These are phyloP conservation scores for Ceratina calcarata DNA, from an alignment of 1,140 invertebrate genomes.

Conservation along the genomic window DNA sequence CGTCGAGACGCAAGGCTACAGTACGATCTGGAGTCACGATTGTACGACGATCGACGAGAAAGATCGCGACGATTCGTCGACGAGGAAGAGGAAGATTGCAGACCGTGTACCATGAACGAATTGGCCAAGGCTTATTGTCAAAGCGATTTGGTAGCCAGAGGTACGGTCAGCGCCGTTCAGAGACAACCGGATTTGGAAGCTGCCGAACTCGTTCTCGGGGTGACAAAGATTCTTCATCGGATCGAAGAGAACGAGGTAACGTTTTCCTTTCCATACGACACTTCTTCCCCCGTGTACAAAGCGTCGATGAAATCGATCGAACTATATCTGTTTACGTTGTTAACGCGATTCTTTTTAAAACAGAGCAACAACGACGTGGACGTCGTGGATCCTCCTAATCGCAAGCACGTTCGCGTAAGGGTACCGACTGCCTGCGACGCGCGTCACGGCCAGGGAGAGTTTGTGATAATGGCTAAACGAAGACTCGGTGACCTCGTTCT, in stretches of 20 bases:
- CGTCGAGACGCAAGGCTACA: constrained; percentile 83
- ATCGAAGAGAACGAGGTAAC: constrained; percentile 76
- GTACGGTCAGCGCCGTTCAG: constrained; percentile 85
- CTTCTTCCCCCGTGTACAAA: no score
- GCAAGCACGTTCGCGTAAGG: constrained; percentile 77
- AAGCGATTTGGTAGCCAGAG: constrained; percentile 88
- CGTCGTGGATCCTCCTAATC: background rate
- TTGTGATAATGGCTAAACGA: constrained; percentile 89
- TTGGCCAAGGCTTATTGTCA: constrained; percentile 89
- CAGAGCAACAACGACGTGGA: constrained; percentile 71
- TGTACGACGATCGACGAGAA: constrained; percentile 30
- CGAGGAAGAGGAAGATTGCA: constrained; percentile 83
- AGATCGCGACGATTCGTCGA: constrained; percentile 69
- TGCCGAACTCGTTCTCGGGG: constrained; percentile 84
- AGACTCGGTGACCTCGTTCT: constrained; percentile 86
- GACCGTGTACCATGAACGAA: constrained; percentile 88
- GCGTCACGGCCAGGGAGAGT: constrained; percentile 86
- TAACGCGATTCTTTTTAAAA: constrained; percentile 12
- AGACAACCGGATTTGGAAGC: constrained; percentile 83
- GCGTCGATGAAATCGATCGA: no score
- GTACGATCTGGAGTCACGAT: constrained; percentile 84
- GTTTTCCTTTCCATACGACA: background rate
- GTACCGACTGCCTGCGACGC: constrained; percentile 86
- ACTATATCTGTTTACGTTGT: background rate
- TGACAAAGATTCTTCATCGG: constrained; percentile 85